phyloP scores from a whole-genome alignment of 2,888 invertebrate genomes.

The Tinea pellionella region DNA sequence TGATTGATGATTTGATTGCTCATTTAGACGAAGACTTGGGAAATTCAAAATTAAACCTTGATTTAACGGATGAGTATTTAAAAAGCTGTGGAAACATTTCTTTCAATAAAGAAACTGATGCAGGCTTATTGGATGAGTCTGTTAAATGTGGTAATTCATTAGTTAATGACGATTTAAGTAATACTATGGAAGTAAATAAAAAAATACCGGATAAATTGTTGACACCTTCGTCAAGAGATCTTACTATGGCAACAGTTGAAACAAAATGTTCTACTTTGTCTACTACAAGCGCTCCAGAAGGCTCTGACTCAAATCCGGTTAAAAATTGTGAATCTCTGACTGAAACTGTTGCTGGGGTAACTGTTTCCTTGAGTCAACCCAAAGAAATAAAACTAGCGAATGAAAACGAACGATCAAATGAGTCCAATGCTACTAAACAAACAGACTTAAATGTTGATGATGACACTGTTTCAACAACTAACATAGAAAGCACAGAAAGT shows the following conservation, averaged over 20 bases:
- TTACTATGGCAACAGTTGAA: too few species aligned
- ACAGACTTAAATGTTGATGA: neutral
- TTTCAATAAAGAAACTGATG: neutral
- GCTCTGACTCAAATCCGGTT: too few species aligned
- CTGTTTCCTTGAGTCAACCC: too few species aligned
- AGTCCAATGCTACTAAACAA: neutral
- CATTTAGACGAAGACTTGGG: conserved; percentile 33
- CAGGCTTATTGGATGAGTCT: neutral
- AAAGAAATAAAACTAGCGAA: too few species aligned
- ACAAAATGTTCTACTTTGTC: too few species aligned
- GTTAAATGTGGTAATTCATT: neutral
- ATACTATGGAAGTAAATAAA: too few species aligned
- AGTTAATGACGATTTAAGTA: neutral
- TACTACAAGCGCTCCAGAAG: too few species aligned
- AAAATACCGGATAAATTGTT: too few species aligned
- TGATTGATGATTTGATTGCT: conserved; percentile 48
- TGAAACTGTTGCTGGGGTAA: too few species aligned
- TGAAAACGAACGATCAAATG: too few species aligned
- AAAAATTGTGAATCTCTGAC: too few species aligned
- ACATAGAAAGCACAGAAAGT: neutral
- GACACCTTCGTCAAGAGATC: too few species aligned
- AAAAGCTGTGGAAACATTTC: neutral
- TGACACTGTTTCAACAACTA: neutral
- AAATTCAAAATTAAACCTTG: neutral
- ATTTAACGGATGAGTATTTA: neutral